Evolutionary conservation across 2,113 vertebrate genomes (phyloP).

Genomic region (Burhinus oedicnemus): DNA sequence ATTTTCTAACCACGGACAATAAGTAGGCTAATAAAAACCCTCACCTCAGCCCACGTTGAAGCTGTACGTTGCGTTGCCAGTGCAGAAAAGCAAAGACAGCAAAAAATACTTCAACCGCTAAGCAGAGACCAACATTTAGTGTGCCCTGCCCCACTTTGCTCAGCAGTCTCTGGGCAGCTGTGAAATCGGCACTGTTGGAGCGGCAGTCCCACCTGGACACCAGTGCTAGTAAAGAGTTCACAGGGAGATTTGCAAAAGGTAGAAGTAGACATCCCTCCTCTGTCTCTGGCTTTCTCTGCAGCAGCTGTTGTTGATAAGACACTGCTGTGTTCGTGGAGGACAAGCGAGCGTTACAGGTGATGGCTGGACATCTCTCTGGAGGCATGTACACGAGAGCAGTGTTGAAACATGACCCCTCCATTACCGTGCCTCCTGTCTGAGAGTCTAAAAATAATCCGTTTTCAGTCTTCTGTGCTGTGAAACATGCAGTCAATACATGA

Average conservation of each 20-base stretch:
- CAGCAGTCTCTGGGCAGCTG: not conserved
- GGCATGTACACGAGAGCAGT: not conserved
- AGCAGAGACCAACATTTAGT: not conserved
- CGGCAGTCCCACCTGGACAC: not conserved
- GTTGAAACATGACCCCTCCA: not conserved
- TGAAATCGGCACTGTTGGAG: not conserved
- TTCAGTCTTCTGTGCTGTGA: not conserved
- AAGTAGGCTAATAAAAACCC: not conserved
- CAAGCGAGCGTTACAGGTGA: not conserved
- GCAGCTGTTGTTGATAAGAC: not conserved
- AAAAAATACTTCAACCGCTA: not conserved
- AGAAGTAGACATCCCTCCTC: not conserved
- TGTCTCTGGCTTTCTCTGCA: not conserved
- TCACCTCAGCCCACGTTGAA: not conserved
- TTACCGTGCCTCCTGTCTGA: not conserved
- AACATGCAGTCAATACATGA: not conserved
- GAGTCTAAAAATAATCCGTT: not conserved
- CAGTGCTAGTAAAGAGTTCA: not conserved
- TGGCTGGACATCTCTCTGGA: not conserved
- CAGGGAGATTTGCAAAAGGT: not conserved
- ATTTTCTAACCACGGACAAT: not conserved
- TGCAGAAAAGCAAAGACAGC: not conserved
- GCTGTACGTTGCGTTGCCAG: not conserved
- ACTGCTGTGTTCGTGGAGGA: not conserved
- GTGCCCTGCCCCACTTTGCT: not conserved